Evolutionary conservation across 2,888 invertebrate genomes (phyloP).

Genomic region (Hipparchia sbordonii): DNA sequence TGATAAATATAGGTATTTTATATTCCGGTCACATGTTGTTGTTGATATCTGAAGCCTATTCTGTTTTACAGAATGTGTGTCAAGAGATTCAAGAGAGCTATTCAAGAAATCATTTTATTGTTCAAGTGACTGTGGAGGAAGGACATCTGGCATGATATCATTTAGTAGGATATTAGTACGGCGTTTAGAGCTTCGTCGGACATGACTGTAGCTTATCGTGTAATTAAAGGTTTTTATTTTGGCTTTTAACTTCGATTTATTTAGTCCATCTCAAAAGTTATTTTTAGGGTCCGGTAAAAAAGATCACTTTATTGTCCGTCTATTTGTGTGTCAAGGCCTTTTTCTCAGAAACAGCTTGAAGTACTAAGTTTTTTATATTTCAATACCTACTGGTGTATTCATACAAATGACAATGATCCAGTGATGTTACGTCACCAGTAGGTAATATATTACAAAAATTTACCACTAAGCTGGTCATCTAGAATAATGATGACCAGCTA

Average conservation of each 20-base stretch:
- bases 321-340: too few species aligned
- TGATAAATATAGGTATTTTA: conserved; percentile 4
- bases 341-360: too few species aligned
- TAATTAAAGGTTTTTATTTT: neutral
- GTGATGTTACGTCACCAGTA: too few species aligned
- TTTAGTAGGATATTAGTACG: conserved; percentile 37
- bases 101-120: conserved; percentile 67
- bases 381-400: too few species aligned
- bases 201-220: conserved; percentile 9
- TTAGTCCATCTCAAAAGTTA: too few species aligned
- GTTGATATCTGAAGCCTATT: conserved; percentile 35
- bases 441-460: too few species aligned
- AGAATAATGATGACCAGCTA: too few species aligned
- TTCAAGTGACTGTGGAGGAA: conserved; percentile 63
- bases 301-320: too few species aligned
- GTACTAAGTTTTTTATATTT: too few species aligned
- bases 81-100: conserved; percentile 67
- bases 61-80: conserved; percentile 59
- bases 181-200: conserved; percentile 27
- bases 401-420: too few species aligned
- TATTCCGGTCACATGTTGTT: conserved; percentile 26
- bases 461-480: too few species aligned
- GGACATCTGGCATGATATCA: conserved; percentile 63
- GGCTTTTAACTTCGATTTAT: conserved; percentile 4
- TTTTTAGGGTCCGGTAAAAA: neutral